These are phyloP conservation scores for Drosophila eugracilis DNA, from an alignment of 1,140 invertebrate species.

Conservation along the genomic window DNA sequence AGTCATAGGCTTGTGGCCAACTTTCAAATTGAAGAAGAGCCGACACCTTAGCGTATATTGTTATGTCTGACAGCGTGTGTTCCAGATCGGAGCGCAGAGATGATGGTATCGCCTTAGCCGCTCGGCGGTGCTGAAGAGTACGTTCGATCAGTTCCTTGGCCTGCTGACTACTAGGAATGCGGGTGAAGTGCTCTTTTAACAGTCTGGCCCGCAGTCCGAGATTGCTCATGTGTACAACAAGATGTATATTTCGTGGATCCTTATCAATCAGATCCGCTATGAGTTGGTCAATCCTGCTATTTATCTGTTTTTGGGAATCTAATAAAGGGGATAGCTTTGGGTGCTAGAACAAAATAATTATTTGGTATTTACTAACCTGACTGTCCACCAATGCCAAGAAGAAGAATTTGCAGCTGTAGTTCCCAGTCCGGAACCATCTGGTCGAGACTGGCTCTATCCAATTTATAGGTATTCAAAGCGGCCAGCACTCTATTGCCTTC, in stretches of 20 bases:
- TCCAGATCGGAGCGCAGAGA: constrained; percentile 67
- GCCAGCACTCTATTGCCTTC: constrained; percentile 85
- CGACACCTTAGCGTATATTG: constrained; percentile 85
- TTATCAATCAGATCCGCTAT: constrained; percentile 52
- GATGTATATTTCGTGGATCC: constrained; percentile 66
- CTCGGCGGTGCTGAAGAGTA: constrained; percentile 64
- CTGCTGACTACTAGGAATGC: constrained; percentile 68
- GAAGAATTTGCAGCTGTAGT: constrained; percentile 53
- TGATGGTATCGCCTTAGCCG: constrained; percentile 67
- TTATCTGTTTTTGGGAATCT: constrained; percentile 22
- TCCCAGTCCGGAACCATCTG: constrained; percentile 16
- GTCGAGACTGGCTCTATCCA: constrained; percentile 38
- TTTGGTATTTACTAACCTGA: constrained; percentile 22
- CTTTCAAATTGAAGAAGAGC: constrained; percentile 83
- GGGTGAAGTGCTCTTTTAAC: constrained; percentile 82
- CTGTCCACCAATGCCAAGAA: constrained; percentile 56
- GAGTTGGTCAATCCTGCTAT: constrained; percentile 39
- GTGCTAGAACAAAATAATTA: background rate
- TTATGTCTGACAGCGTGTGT: constrained; percentile 85
- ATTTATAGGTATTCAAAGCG: constrained; percentile 84
- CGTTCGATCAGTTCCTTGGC: constrained; percentile 74
- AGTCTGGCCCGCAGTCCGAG: constrained; percentile 69
- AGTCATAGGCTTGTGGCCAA: constrained; percentile 84
- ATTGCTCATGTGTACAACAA: constrained; percentile 63
- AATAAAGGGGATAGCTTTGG: background rate